Base-by-base conservation (phyloP, 2,113 vertebrate species). In the Vombatus ursinus region DNA sequence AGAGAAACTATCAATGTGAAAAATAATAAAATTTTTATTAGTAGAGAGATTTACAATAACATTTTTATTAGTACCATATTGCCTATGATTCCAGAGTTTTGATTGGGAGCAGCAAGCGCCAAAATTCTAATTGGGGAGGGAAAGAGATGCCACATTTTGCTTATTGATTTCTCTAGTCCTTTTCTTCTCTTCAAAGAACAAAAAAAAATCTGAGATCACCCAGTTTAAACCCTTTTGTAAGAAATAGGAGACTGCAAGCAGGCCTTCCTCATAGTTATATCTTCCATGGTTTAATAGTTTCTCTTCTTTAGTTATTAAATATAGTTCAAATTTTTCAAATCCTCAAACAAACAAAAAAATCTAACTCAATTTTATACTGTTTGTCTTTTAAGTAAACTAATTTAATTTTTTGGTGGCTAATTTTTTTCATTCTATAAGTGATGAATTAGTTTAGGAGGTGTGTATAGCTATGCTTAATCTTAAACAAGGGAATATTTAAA, bases 101-200 rank as follows among this genome's bases (percentile, higher is more conserved):
- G 48, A 37, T 0, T 90, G 9, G 47, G 84, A 91, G 22, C 28
- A 44, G 50, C 61, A 54, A 31, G 94, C 23, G 25, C n/a, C 48
- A 51, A 25, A 68, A 77, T 77, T 77, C 61, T n/a, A 77, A n/a
- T 77, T 77, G 31, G 5, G 61, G 61, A 77, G 44, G 16, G 5
- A 89, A 19, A 52, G 91, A 19, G 19, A 48, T 49, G 12, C 19
- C 25, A 2, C 61, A 68, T 93, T 2, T 95, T 52, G 53, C 52
- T 95, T 84, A 92, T 49, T 91, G 11, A 2, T 52, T 90, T 49
- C 50, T 25, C 11, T 37, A 54, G 31, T 50, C 50, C n/a, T 91
- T 93, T 95, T 92, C 26, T 68, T 94, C 95, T 92, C 48, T 89
- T 96, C 23, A 94, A 50, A 92, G 77, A 54, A 89, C 77, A 8